Evolutionary conservation across 2,797 vertebrate genomes (phyloP), one percentile per base, ranked within the genome.

Genomic region (Neostethus bicornis): DNA sequence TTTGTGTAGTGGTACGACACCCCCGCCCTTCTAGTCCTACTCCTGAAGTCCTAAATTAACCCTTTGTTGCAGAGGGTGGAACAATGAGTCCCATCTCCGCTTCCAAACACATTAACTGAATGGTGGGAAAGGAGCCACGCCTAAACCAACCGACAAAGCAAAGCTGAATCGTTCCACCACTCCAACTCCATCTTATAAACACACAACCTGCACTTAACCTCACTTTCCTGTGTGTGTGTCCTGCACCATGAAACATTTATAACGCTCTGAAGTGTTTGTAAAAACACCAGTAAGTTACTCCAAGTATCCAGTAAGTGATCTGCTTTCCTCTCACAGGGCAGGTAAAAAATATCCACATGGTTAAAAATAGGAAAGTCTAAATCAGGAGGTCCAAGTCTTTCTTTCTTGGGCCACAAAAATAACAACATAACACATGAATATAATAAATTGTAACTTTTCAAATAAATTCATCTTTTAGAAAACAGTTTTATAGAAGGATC

Each of bases 91-190:
- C 45, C 62, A 67, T 79, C 65, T 78, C 62, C 69, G 51, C 72
- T 80, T 79, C 67, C 60, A 73, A 82, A 67, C 44, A 49, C 61
- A 66, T 51, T 39, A 32, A 57, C 41, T 85, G 64, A 83, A 87
- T 83, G 71, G 73, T 85, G 78, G 84, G 85, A 87, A 88, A 73
- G 74, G 20, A 59, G 66, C 83, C 84, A 70, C 84, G 73, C 86
- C 81, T 77, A 71, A 49, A 24, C 24, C 61, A 55, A 80, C 24
- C 61, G 55, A 80, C 76, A 82, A 82, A 85, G 68, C 51, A 74
- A 45, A 57, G 50, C 62, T 66, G 29, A 63, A 67, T 65, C 66
- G 32, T 56, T 47, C 52, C 66, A 78, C 83, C 85, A 81, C 64
- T 79, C 70, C 63, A 75, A 52, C 1, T 3, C 42, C 55, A 45